Evolutionary conservation across 1,140 invertebrate genomes (phyloP).

Genomic region (Atta colombica): DNA sequence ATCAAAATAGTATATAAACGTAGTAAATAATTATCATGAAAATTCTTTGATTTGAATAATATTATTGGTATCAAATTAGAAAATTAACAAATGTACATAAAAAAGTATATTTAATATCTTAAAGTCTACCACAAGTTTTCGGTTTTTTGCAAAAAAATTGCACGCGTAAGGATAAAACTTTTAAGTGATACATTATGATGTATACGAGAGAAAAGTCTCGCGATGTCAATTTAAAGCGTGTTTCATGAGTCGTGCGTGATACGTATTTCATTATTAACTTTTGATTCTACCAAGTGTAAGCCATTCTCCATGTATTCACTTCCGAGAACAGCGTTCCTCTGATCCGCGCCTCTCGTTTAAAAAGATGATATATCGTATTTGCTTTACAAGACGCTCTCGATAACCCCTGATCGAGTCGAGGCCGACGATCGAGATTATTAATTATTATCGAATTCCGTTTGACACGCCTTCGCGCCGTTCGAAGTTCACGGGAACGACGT

Average conservation of each 20-base stretch:
- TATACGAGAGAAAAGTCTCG: neutral
- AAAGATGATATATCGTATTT: constrained; percentile 64
- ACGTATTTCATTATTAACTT: constrained; percentile 24
- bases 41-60: no score
- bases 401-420: constrained; percentile 18
- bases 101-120: neutral
- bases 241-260: constrained; percentile 25
- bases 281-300: neutral
- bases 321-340: constrained; percentile 33
- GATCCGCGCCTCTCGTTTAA: constrained; percentile 50
- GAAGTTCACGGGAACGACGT: constrained; percentile 28
- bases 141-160: neutral
- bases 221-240: constrained; percentile 30
- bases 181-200: neutral
- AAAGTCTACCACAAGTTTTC: neutral
- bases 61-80: neutral
- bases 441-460: constrained; percentile 49
- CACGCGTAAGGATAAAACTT: neutral
- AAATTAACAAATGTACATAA: neutral
- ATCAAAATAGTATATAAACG: no score
- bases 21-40: no score
- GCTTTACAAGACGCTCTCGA: constrained; percentile 59
- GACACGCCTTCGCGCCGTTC: constrained; percentile 53
- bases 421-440: constrained; percentile 49
- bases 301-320: constrained; percentile 18